Evolutionary conservation across 2,113 vertebrate genomes (phyloP).

Genomic region (Felis chaus): DNA sequence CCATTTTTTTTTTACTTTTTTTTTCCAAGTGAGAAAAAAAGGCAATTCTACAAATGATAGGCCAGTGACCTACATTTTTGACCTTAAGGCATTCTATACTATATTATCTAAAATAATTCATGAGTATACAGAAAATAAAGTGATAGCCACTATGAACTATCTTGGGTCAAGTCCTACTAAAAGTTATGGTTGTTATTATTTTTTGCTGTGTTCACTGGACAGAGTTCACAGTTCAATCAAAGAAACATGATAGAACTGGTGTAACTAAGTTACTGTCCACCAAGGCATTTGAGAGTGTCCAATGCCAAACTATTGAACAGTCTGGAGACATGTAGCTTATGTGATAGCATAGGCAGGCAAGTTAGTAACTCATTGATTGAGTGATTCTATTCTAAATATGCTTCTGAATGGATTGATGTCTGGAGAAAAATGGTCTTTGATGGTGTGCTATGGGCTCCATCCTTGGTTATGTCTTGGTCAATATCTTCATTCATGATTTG

Average conservation of each 20-base stretch:
- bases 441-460: not conserved
- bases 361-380: slow-evolving; percentile 29
- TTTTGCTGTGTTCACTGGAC: not conserved
- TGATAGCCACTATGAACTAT: not conserved
- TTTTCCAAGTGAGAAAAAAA: not conserved
- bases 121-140: not conserved
- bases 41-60: not conserved
- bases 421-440: not conserved
- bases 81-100: not conserved
- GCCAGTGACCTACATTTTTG: not conserved
- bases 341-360: not conserved
- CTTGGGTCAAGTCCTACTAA: not conserved
- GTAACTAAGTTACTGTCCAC: not conserved
- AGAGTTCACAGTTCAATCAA: not conserved
- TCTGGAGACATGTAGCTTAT: not conserved
- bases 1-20: not conserved
- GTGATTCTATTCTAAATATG: not conserved
- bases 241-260: not conserved
- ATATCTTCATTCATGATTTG: slow-evolving; percentile 42
- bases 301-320: not conserved
- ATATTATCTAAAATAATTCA: slow-evolving; percentile 18
- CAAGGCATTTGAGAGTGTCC: not conserved
- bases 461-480: not conserved
- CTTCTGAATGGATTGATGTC: not conserved
- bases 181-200: not conserved